These are phyloP conservation scores for Melanotaenia boesemani DNA, from an alignment of 2,797 vertebrate species.

Conservation along the genomic window DNA sequence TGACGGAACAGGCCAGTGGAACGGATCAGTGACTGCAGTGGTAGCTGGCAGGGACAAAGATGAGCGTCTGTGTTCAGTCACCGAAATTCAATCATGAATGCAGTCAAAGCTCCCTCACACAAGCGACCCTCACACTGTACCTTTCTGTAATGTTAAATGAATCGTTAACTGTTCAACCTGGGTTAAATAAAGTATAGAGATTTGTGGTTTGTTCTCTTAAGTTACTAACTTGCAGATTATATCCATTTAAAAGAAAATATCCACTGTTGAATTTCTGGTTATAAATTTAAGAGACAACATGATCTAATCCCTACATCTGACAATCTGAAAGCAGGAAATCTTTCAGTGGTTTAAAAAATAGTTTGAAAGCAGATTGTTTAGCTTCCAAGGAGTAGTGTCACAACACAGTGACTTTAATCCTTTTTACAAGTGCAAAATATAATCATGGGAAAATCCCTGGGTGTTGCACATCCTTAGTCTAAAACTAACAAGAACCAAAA, in stretches of 20 bases:
- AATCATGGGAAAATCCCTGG: neutral
- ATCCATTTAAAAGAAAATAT: neutral
- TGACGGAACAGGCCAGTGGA: conserved; percentile 33
- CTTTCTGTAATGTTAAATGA: conserved; percentile 19
- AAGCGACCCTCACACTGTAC: conserved; percentile 26
- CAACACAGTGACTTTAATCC: neutral
- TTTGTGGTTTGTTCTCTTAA: neutral
- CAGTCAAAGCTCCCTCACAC: conserved; percentile 32
- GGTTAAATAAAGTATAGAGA: neutral
- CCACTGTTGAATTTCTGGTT: neutral
- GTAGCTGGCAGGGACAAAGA: conserved; percentile 26
- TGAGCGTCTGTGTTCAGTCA: conserved; percentile 53
- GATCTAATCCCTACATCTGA: neutral
- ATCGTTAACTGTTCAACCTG: conserved; percentile 7
- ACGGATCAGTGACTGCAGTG: conserved; percentile 48
- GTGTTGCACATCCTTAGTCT: neutral
- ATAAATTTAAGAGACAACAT: neutral
- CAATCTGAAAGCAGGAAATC: neutral
- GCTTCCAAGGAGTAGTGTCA: neutral
- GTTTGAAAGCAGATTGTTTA: neutral
- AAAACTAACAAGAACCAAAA: neutral
- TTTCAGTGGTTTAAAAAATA: neutral
- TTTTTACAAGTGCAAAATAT: neutral
- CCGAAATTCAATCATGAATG: conserved; percentile 39
- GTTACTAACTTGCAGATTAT: neutral